Percentiles rank a stretch among this genome's conserved stretches.
These are phyloP conservation scores for Philopotamus ludificatus DNA, from an alignment of 1,140 invertebrate species.

Conservation along the genomic window DNA sequence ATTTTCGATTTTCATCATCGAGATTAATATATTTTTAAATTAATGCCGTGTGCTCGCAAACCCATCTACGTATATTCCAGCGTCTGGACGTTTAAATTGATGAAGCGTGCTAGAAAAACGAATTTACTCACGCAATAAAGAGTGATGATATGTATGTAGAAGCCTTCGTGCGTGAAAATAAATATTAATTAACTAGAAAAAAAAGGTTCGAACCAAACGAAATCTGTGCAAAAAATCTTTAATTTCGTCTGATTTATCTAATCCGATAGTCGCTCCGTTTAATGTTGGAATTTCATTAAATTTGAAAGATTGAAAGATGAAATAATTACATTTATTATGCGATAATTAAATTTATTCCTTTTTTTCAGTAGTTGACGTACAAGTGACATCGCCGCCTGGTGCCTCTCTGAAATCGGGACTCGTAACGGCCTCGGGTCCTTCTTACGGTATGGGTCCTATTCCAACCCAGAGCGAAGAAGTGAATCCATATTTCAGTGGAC, in stretches of 20 bases:
- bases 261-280: background rate
- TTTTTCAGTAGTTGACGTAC: constrained; percentile 36
- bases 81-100: too few species aligned
- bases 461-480: constrained; percentile 21
- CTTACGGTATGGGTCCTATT: background rate
- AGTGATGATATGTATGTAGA: too few species aligned
- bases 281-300: background rate
- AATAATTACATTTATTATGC: background rate
- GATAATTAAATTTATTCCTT: too few species aligned
- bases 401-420: background rate
- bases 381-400: constrained; percentile 18
- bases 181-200: too few species aligned
- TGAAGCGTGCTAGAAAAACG: too few species aligned
- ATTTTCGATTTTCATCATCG: too few species aligned
- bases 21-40: too few species aligned
- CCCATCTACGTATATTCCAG: too few species aligned
- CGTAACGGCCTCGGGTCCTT: background rate
- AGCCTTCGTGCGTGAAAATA: too few species aligned
- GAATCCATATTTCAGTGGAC: constrained; percentile 67
- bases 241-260: background rate
- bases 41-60: too few species aligned
- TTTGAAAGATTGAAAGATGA: background rate
- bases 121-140: too few species aligned
- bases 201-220: background rate
- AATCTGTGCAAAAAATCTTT: background rate